Evolutionary conservation across 2,888 invertebrate genomes (phyloP).

Genomic region (Mongoloraphidia duomilia): DNA sequence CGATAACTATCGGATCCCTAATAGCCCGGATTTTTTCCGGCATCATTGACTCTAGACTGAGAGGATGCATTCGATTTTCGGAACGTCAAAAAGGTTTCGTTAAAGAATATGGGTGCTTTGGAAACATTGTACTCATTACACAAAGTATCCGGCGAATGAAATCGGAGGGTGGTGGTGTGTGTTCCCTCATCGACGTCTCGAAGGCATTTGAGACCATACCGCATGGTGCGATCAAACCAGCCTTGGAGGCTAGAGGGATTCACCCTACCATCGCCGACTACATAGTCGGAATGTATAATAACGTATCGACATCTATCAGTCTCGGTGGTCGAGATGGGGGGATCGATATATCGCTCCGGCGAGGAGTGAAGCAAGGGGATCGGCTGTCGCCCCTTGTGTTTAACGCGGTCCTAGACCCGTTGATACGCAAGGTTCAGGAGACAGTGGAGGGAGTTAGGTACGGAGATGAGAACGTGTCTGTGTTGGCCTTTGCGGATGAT

Average conservation of each 20-base stretch:
- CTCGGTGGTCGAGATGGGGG: constrained; percentile 13
- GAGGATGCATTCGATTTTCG: constrained; percentile 9
- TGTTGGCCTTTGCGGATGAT: constrained; percentile 27
- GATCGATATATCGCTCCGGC: constrained; percentile 16
- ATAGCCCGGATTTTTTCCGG: constrained; percentile 15
- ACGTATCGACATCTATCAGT: background rate
- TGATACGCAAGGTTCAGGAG: constrained; percentile 16
- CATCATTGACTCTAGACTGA: constrained; percentile 11
- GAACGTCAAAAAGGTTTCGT: constrained; percentile 22
- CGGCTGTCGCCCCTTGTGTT: constrained; percentile 26
- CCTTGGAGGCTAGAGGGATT: constrained; percentile 22
- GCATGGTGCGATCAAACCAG: constrained; percentile 16
- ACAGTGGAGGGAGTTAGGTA: constrained; percentile 13
- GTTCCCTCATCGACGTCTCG: constrained; percentile 25
- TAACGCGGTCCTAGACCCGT: constrained; percentile 21
- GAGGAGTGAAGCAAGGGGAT: constrained; percentile 26
- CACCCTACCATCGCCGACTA: no score
- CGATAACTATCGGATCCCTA: constrained; percentile 17
- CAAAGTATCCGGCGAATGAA: constrained; percentile 12
- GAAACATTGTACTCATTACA: constrained; percentile 13
- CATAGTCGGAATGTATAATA: no score
- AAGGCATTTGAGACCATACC: constrained; percentile 28
- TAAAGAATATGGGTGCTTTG: constrained; percentile 13
- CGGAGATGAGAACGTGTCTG: constrained; percentile 14
- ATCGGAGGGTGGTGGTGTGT: background rate